Evolutionary conservation across 2,113 vertebrate genomes (phyloP), one percentile per base, ranked within the genome.

Genomic region (Aldabrachelys gigantea): DNA sequence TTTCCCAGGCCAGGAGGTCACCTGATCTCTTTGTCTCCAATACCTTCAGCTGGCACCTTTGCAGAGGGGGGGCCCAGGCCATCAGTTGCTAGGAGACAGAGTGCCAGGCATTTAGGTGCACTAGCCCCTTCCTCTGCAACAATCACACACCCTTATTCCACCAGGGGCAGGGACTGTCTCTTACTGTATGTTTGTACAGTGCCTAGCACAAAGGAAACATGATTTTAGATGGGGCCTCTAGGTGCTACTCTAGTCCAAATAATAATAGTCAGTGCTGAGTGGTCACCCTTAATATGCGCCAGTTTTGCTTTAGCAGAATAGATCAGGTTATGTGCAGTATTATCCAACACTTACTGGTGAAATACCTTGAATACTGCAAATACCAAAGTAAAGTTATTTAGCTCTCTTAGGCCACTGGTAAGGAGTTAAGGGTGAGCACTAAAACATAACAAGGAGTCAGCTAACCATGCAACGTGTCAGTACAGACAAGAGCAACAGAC

Each of bases 341-440:
- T 76, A 56, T 16, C 41, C 80, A 10, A 7, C 12, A 21, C 59
- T 25, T 50, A 65, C 84, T 65, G 19, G 50, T 87, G 53, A 85
- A 89, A 95, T 94, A 88, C 17, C 52, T 84, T 59, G 87, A 92
- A 76, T 17, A 29, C 0, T 0, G 25, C 1, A 6, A 22, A 81
- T 47, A 89, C 14, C 25, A 16, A 56, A 2, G 4, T 38, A 16
- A 92, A 65, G 5, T 0, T 0, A n/a, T 14, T 22, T 3, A 29
- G 21, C 76, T 83, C 6, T 91, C 57, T 41, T 8, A 65, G 21
- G 16, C 5, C 12, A 85, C 4, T 27, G 31, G 8, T 12, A 59
- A 13, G 19, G 79, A 82, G 80, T 89, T 27, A 92, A 92, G 65
- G 10, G 78, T 93, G 91, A 78, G 35, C 65, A 88, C 85, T 85